phyloP scores from a whole-genome alignment of 2,113 vertebrate species.

The Pangasianodon gigas region DNA sequence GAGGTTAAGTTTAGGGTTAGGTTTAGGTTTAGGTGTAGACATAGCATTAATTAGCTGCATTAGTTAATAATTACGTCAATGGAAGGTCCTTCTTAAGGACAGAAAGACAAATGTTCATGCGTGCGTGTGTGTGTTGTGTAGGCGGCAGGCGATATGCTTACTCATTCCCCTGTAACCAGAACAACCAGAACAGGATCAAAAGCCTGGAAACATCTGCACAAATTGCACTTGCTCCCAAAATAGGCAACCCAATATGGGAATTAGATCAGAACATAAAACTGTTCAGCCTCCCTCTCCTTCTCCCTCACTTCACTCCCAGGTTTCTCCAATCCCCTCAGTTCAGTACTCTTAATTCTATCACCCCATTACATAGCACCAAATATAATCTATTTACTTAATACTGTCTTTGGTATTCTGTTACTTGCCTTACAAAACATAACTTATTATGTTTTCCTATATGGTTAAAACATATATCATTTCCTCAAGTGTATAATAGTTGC shows the following conservation, averaged over 20 bases:
- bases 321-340: neutral
- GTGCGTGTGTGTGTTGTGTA: neutral
- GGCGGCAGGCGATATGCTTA: constrained; percentile 30
- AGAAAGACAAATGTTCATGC: neutral
- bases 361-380: neutral
- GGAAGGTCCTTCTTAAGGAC: neutral
- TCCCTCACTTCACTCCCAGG: too few relatives aligned
- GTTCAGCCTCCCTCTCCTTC: constrained; percentile 1
- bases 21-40: neutral
- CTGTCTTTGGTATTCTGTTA: neutral
- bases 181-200: constrained; percentile 14
- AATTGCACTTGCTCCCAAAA: constrained; percentile 47
- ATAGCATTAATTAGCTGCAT: neutral
- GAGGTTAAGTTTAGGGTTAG: neutral
- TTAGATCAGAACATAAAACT: constrained; percentile 47
- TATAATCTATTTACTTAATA: neutral
- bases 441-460: neutral
- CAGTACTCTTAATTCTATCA: neutral
- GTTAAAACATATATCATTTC: neutral
- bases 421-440: neutral
- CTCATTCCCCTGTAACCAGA: constrained; percentile 31
- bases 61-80: neutral
- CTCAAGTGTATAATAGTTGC: neutral
- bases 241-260: constrained; percentile 57
- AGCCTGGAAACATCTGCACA: constrained; percentile 50